Conservation (phyloP, 2,797 vertebrate genomes). For the Myotis pilosus region DNA sequence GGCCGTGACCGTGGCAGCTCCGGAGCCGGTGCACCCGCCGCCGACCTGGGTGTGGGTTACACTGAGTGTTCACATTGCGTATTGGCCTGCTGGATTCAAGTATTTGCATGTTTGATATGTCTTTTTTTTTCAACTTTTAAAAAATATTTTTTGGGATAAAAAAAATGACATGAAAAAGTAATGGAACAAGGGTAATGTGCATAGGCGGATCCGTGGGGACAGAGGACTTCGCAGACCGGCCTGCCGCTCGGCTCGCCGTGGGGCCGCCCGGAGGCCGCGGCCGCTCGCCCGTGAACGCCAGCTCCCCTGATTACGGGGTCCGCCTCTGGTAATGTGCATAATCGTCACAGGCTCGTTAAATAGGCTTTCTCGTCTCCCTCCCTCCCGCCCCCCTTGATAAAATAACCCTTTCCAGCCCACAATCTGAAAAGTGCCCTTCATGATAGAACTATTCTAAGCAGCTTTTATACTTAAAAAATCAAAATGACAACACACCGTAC, state of each 20-base stretch:
- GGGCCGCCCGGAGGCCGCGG: neutral
- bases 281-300: conserved; percentile 55
- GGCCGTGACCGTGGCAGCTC: no score
- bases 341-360: conserved; percentile 87
- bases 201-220: conserved; percentile 86
- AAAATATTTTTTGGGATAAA: conserved; percentile 83
- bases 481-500: conserved; percentile 81
- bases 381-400: conserved; percentile 78
- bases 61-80: conserved; percentile 95
- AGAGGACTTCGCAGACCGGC: conserved; percentile 77
- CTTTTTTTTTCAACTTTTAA: conserved; percentile 83
- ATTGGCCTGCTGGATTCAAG: conserved; percentile 98
- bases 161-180: conserved; percentile 85
- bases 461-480: conserved; percentile 91
- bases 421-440: conserved; percentile 90
- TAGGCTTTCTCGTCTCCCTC: conserved; percentile 84
- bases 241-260: conserved; percentile 56
- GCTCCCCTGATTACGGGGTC: conserved; percentile 79
- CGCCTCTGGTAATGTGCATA: conserved; percentile 88
- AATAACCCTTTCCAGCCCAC: conserved; percentile 88
- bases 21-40: conserved; percentile 84
- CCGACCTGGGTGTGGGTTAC: conserved; percentile 88
- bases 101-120: conserved; percentile 95
- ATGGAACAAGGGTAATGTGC: conserved; percentile 90
- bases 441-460: conserved; percentile 90